phyloP scores from a whole-genome alignment of 2,113 vertebrate species.

The Pseudopodoces humilis region DNA sequence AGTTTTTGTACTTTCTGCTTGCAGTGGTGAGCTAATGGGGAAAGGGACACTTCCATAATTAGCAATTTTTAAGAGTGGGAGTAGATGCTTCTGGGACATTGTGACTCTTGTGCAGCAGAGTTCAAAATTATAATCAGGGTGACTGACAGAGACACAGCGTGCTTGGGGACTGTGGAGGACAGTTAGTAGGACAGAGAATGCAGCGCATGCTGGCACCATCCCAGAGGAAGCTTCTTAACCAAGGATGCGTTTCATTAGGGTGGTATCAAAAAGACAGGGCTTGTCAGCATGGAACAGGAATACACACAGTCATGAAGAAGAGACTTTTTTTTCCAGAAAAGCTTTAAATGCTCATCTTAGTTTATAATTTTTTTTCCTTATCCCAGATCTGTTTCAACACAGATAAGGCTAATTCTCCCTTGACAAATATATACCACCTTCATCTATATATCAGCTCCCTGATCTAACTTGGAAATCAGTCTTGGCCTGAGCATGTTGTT shows the following conservation, averaged over 20 bases:
- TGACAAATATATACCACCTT: neutral
- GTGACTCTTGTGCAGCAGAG: neutral
- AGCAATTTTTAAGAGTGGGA: conserved; percentile 1
- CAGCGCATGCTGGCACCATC: neutral
- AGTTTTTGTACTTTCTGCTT: conserved; percentile 46
- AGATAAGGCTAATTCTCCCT: neutral
- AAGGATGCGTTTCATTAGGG: conserved; percentile 38
- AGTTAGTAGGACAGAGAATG: conserved; percentile 49
- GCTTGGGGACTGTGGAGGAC: conserved; percentile 25
- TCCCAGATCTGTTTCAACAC: neutral
- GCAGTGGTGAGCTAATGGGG: neutral
- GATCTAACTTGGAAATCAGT: neutral
- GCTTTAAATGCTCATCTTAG: neutral
- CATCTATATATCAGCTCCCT: neutral
- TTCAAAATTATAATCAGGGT: conserved; percentile 54
- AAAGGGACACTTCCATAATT: conserved; percentile 49
- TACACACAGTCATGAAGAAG: neutral
- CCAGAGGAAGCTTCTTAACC: conserved; percentile 11
- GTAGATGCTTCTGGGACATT: conserved; percentile 14
- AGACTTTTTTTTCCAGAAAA: neutral
- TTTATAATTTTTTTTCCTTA: neutral
- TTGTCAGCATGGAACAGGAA: accelerated
- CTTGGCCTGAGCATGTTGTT: neutral
- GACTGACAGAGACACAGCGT: neutral
- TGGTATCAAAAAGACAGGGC: neutral